phyloP scores from a whole-genome alignment of 2,113 vertebrate species.

The Carassius carassius region DNA sequence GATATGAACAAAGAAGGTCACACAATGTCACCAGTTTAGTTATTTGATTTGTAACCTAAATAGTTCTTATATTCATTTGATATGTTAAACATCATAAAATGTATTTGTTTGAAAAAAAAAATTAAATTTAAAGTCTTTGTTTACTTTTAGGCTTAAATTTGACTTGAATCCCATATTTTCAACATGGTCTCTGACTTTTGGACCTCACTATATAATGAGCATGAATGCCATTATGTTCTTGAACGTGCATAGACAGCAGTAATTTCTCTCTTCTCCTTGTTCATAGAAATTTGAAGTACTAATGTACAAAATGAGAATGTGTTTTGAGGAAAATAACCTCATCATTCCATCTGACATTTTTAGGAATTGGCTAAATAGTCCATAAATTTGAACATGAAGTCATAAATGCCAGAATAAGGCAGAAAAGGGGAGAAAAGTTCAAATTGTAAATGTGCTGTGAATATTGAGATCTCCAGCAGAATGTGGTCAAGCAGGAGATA shows the following conservation, averaged over 20 bases:
- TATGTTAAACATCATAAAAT: background rate
- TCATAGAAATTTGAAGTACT: conserved; percentile 66
- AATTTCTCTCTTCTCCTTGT: conserved; percentile 58
- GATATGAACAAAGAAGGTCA: background rate
- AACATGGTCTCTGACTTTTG: background rate
- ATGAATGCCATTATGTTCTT: conserved; percentile 45
- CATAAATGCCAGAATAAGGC: conserved; percentile 65
- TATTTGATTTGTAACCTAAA: background rate
- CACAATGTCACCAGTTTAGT: background rate
- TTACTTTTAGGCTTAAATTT: background rate
- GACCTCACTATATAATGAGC: background rate
- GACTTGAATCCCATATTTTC: background rate
- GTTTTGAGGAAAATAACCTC: conserved; percentile 65
- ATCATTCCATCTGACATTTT: conserved; percentile 68
- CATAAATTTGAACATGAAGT: conserved; percentile 72
- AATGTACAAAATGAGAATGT: conserved; percentile 62
- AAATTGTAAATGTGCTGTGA: conserved; percentile 61
- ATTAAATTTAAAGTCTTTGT: too few relatives aligned
- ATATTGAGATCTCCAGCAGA: conserved; percentile 60
- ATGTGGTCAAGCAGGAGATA: conserved; percentile 33
- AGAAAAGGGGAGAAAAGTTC: conserved; percentile 64
- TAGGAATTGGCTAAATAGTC: conserved; percentile 70
- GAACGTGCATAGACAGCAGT: conserved; percentile 60
- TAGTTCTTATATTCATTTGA: background rate
- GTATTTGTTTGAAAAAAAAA: too few relatives aligned